Evolutionary conservation across 2,888 invertebrate genomes (phyloP).

Genomic region (Halictus ligatus): DNA sequence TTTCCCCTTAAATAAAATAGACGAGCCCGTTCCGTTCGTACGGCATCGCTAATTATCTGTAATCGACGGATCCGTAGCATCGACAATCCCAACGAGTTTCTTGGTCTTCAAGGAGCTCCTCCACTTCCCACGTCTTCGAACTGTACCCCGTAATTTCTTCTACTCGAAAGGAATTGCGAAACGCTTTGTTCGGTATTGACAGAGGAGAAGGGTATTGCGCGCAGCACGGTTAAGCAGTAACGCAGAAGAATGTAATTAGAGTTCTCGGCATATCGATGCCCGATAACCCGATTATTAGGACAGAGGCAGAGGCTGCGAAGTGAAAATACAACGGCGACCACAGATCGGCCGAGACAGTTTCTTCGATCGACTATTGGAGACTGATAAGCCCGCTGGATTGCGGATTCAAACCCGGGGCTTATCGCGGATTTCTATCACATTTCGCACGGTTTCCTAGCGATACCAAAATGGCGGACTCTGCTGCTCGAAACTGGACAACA

Average conservation of each 20-base stretch:
- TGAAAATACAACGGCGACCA: constrained; percentile 29
- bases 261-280: constrained; percentile 63
- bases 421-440: neutral
- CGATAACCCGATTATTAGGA: constrained; percentile 66
- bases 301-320: constrained; percentile 37
- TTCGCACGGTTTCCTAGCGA: neutral
- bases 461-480: neutral
- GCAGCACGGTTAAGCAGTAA: constrained; percentile 55
- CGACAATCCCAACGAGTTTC: constrained; percentile 55
- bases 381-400: constrained; percentile 23
- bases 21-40: constrained; percentile 11
- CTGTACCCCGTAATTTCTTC: constrained; percentile 65
- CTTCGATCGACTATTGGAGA: neutral
- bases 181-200: constrained; percentile 64
- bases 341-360: constrained; percentile 23
- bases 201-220: constrained; percentile 50
- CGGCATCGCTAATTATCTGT: constrained; percentile 48
- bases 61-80: constrained; percentile 45
- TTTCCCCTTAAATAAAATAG: constrained; percentile 7
- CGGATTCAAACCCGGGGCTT: neutral
- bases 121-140: constrained; percentile 60
- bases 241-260: constrained; percentile 67
- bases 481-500: neutral
- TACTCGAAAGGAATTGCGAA: constrained; percentile 64
- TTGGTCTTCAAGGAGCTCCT: constrained; percentile 53